These are phyloP conservation scores for Hydropsyche betteni DNA, from an alignment of 2,888 invertebrate species.

Conservation along the genomic window DNA sequence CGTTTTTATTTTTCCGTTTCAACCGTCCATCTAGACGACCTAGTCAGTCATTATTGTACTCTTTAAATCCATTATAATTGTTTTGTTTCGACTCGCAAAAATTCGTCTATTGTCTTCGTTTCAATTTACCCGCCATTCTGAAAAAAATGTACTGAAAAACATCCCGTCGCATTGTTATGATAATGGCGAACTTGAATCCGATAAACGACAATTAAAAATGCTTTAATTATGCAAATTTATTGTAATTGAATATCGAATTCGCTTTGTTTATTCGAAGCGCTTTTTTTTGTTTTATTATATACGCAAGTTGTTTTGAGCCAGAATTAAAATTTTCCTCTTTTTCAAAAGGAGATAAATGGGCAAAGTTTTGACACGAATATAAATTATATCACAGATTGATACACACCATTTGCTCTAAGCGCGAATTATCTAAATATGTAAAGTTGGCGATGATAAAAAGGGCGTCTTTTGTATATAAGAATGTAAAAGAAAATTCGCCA, in stretches of 20 bases:
- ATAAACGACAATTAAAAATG: constrained; percentile 1
- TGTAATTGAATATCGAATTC: too few species aligned
- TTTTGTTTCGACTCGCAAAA: constrained; percentile 19
- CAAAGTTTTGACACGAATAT: neutral
- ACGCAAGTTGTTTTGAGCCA: too few species aligned
- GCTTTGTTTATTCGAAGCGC: too few species aligned
- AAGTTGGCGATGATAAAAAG: constrained; percentile 5
- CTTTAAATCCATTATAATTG: constrained; percentile 27
- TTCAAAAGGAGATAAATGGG: too few species aligned
- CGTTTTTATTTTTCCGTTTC: neutral
- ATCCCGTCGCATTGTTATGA: neutral
- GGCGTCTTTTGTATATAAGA: too few species aligned
- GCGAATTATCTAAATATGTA: constrained; percentile 16
- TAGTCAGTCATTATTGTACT: neutral
- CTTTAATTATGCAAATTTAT: too few species aligned
- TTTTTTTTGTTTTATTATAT: too few species aligned
- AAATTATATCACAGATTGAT: constrained; percentile 5
- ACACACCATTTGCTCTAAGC: constrained; percentile 7
- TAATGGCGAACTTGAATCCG: constrained; percentile 4
- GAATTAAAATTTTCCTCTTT: too few species aligned
- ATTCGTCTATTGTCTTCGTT: constrained; percentile 9
- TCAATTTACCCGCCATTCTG: neutral
- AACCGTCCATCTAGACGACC: neutral
- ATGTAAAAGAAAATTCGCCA: too few species aligned
- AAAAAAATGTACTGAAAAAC: constrained; percentile 3